Conservation (phyloP, 2,113 vertebrate species). For the Trichomycterus rosablanca region DNA sequence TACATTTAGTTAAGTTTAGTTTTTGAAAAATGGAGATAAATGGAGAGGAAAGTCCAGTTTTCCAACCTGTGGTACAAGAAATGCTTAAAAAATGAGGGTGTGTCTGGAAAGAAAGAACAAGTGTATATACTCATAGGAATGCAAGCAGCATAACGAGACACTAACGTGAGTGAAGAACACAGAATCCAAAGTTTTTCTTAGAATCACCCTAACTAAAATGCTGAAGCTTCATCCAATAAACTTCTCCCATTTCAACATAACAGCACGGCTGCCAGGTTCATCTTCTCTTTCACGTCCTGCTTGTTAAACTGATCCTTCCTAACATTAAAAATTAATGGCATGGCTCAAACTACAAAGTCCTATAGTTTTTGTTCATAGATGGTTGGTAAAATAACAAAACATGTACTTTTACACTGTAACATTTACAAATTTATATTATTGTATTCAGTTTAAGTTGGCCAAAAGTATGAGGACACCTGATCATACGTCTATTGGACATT, state of each 20-base stretch:
- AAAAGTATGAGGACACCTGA: no score
- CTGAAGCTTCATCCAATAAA: conserved; percentile 2
- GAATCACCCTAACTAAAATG: neutral
- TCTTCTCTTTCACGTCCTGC: conserved; percentile 4
- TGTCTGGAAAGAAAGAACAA: conserved; percentile 4
- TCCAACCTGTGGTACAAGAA: conserved; percentile 30
- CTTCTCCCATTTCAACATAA: conserved; percentile 8
- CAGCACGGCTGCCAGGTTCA: conserved; percentile 3
- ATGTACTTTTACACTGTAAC: no score
- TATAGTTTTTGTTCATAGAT: no score
- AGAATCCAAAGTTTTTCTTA: conserved; percentile 3
- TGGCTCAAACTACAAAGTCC: no score
- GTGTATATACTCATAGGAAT: neutral
- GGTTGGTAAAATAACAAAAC: no score
- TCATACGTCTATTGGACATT: no score
- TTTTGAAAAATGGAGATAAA: no score
- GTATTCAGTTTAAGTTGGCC: no score
- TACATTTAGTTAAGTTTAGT: no score
- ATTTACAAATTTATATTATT: no score
- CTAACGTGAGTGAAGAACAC: neutral
- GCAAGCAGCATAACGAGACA: neutral
- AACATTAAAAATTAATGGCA: conserved; percentile 1
- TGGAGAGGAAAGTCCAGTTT: no score
- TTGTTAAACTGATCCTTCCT: conserved; percentile 9
- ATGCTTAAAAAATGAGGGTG: conserved; percentile 33